These are phyloP conservation scores for Pantherophis alleghaniensis DNA, from an alignment of 2,797 vertebrate species.

Conservation along the genomic window DNA sequence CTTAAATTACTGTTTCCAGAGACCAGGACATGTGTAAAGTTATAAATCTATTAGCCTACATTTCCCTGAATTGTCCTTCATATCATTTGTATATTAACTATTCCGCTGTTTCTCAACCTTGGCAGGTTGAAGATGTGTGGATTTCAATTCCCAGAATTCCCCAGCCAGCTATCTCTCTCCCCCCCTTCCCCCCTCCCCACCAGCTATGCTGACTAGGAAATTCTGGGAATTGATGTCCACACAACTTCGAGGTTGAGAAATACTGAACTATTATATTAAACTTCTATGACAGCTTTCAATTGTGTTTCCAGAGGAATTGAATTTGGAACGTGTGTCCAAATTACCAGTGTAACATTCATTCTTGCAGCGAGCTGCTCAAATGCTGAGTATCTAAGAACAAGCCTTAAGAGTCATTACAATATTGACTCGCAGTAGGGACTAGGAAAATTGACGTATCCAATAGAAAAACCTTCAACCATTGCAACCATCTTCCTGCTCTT, in stretches of 20 bases:
- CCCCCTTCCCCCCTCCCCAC: too few relatives aligned
- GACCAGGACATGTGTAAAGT: neutral
- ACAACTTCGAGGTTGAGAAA: neutral
- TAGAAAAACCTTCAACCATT: neutral
- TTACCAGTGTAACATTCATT: neutral
- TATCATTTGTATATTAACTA: neutral
- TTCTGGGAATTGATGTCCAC: neutral
- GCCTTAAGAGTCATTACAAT: neutral
- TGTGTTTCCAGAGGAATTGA: neutral
- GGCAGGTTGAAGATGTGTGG: neutral
- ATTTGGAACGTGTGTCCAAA: neutral
- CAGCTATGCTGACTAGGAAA: neutral
- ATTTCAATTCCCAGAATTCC: neutral
- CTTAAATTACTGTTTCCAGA: neutral
- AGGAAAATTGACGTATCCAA: neutral
- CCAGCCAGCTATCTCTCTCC: too few relatives aligned
- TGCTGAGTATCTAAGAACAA: neutral
- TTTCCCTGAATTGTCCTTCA: neutral
- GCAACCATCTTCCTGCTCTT: neutral
- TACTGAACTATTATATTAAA: constrained; percentile 2
- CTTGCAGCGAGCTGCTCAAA: neutral
- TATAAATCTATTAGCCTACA: neutral
- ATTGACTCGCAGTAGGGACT: neutral
- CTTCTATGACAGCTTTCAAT: neutral
- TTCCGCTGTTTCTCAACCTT: neutral